Evolutionary conservation across 2,797 vertebrate species (phyloP).

Genomic region (Stomatorhinus walkeri): DNA sequence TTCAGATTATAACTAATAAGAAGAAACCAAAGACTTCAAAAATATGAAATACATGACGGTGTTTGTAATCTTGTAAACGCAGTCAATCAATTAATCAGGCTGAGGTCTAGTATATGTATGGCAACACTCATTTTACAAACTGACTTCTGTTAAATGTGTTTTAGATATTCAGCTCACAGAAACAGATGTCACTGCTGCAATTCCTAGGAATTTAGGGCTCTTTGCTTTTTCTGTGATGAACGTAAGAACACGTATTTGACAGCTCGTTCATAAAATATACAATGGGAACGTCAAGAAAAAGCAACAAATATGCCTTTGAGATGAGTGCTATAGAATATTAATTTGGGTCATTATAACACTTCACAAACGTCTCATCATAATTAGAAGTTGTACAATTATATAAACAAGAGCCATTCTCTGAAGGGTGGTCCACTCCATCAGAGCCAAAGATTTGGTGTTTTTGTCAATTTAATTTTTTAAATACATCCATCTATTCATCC

Average conservation of each 20-base stretch:
- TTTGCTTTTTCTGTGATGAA: conserved; percentile 17
- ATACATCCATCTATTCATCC: not conserved
- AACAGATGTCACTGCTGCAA: conserved; percentile 38
- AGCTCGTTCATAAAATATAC: not conserved
- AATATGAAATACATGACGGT: not conserved
- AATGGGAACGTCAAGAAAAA: not conserved
- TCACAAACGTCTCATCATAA: not conserved
- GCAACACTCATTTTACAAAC: conserved; percentile 17
- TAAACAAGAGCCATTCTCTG: not conserved
- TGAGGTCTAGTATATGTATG: conserved; percentile 3
- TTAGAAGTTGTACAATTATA: not conserved
- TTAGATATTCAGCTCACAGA: conserved; percentile 29
- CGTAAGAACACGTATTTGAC: not conserved
- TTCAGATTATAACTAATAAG: not conserved
- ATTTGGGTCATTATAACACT: not conserved
- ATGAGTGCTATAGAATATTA: not conserved
- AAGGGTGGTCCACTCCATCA: not conserved
- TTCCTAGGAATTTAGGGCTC: conserved; percentile 17
- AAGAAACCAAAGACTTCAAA: not conserved
- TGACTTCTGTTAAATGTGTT: conserved; percentile 29
- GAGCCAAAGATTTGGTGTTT: not conserved
- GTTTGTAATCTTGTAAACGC: not conserved
- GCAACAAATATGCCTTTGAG: not conserved
- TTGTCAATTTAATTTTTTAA: not conserved
- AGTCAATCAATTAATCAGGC: conserved; percentile 16